Base-by-base conservation (phyloP, 1,140 invertebrate species). In the Saxidomus purpurata region DNA sequence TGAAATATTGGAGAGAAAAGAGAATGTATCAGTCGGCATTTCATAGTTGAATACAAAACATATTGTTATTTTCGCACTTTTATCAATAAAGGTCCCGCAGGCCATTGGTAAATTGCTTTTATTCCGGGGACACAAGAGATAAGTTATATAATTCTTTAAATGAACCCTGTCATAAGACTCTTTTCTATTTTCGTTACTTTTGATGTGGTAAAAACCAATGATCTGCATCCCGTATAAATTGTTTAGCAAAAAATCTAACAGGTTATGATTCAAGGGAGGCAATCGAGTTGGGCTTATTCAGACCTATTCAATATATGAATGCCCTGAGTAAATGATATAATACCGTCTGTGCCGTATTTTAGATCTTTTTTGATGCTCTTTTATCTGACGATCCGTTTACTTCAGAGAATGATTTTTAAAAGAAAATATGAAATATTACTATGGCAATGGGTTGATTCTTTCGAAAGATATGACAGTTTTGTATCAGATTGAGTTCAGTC, bases 1-100 rank as follows among this genome's bases (percentile, higher is more conserved):
- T 88, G 86, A 88, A 74, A 88, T 88, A 88, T 61, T 31, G 84
- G 43, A 36, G 59, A 40, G 61, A 36, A 47, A 17, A 43, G 40
- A 88, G 40, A 52, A 88, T 85, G 83, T 76, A 88, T 79, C 86
- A 88, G 76, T 88, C 52, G 55, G 55, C 61, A n/a, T 69, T 88
- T 79, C 74, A 67, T 79, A 63, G 17, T 67, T 52, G 76, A 49
- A 38, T 63, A 77, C 74, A 88, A 88, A 88, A 88, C 86, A 88
- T 88, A 88, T 88, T 81, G 86, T 88, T 63, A 88, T 52, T 80
- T 81, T 88, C 76, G 25, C 86, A 81, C 86, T 79, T 47, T 71
- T 71, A 67, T 88, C 86, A 80, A 79, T 88, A 88, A 67, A 36
- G 28, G 86, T 40, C 85, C 84, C 85, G 36, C 34, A 34, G 85